phyloP scores from a whole-genome alignment of 1,140 invertebrate genomes.

The Elymnias hypermnestra region DNA sequence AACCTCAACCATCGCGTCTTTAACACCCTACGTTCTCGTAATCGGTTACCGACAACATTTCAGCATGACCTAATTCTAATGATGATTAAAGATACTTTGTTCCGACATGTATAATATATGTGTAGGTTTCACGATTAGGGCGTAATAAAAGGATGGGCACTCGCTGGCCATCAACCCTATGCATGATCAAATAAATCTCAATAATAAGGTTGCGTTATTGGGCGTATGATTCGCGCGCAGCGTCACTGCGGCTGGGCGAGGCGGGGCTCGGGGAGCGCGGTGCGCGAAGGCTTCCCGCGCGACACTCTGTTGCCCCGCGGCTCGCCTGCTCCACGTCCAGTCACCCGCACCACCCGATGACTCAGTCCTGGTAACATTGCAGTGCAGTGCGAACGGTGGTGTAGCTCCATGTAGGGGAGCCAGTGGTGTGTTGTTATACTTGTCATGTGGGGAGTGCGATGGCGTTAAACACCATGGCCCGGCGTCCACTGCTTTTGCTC shows the following conservation, averaged over 20 bases:
- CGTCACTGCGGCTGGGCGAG: constrained; percentile 59
- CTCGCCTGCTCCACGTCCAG: constrained; percentile 36
- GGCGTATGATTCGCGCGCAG: constrained; percentile 71
- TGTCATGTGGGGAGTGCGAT: constrained; percentile 61
- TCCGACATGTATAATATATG: background rate
- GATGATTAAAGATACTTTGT: constrained; percentile 1
- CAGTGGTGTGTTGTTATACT: constrained; percentile 40
- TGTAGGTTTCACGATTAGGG: constrained; percentile 5
- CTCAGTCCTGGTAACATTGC: constrained; percentile 47
- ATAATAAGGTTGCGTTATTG: constrained; percentile 71
- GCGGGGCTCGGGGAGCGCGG: constrained; percentile 25
- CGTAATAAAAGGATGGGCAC: constrained; percentile 16
- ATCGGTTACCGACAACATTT: constrained; percentile 7
- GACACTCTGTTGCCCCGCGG: constrained; percentile 43
- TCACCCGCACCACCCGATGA: constrained; percentile 35
- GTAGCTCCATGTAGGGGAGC: constrained; percentile 43
- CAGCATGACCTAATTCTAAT: constrained; percentile 1
- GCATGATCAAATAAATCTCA: constrained; percentile 68
- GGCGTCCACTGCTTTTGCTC: constrained; percentile 44
- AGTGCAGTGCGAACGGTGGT: constrained; percentile 48
- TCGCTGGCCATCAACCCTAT: constrained; percentile 42
- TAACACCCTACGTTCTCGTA: constrained; percentile 9
- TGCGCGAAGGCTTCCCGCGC: constrained; percentile 30
- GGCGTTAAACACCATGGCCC: constrained; percentile 52
- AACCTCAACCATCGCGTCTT: constrained; percentile 18